A percentile compares a stretch with the other conserved stretches of the same genome.
Conservation (phyloP, 2,113 vertebrate species). For the Mastomys natalensis region DNA sequence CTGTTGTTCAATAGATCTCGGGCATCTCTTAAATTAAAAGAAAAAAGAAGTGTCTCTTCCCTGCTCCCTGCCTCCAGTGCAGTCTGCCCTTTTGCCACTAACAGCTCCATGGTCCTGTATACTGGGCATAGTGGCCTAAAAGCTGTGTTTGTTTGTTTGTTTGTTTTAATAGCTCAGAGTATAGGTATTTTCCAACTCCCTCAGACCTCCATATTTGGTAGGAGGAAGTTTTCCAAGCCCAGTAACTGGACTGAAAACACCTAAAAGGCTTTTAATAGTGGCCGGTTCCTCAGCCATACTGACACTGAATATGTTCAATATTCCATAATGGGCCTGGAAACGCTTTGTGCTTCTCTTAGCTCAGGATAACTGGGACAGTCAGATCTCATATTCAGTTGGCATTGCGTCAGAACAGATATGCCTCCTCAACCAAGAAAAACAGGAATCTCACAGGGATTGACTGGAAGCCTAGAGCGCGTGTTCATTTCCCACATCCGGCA, state of each 20-base stretch:
- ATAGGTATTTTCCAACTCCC: neutral
- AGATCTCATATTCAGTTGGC: conserved; percentile 40
- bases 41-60: neutral
- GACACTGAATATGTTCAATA: neutral
- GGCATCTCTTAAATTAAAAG: neutral
- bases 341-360: conserved; percentile 2
- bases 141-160: no score
- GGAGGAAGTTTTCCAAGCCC: neutral
- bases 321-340: neutral
- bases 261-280: conserved; percentile 48
- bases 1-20: neutral
- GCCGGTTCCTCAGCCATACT: neutral
- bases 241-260: conserved; percentile 40
- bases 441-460: neutral
- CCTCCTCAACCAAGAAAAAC: conserved; percentile 52
- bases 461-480: neutral
- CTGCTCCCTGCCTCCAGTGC: neutral
- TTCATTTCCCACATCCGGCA: neutral
- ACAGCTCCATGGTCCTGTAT: neutral
- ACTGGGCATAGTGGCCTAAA: neutral
- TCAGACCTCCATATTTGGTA: neutral
- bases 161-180: neutral
- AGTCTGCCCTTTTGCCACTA: neutral
- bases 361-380: conserved; percentile 47
- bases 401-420: conserved; percentile 20